These are phyloP conservation scores for Masticophis lateralis DNA, from an alignment of 2,797 vertebrate species.

Conservation along the genomic window DNA sequence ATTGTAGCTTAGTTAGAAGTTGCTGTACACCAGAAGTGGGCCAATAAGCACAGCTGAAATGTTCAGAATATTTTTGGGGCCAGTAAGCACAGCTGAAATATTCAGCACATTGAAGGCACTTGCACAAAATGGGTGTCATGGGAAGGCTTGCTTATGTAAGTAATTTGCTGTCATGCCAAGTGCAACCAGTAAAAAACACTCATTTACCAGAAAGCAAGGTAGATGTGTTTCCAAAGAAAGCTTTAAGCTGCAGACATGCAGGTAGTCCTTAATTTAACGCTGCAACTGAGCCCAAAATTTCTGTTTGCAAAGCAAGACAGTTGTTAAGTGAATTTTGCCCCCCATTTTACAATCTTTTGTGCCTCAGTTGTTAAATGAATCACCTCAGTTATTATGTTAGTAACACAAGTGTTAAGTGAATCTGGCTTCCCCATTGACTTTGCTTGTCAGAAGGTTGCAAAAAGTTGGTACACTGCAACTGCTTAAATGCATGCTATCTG, in stretches of 20 bases:
- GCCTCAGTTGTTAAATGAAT: not conserved
- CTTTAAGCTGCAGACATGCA: not conserved
- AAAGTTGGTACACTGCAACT: not conserved
- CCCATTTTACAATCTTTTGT: not conserved
- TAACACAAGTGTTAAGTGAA: not conserved
- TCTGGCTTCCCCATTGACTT: not conserved
- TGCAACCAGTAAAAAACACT: not conserved
- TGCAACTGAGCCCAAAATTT: not conserved
- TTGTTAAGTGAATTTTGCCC: not conserved
- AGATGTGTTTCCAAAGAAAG: not conserved
- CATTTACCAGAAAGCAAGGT: not conserved
- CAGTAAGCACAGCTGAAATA: not conserved
- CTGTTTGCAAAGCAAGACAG: not conserved
- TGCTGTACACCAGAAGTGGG: not conserved
- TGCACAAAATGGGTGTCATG: slow-evolving; percentile 14
- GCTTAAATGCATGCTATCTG: not conserved
- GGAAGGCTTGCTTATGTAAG: not conserved
- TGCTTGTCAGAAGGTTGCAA: not conserved
- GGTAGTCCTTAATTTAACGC: not conserved
- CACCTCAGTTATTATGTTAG: not conserved
- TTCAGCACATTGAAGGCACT: not conserved
- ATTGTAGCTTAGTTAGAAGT: not conserved
- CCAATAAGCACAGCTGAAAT: not conserved
- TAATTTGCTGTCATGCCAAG: not conserved
- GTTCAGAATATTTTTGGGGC: not conserved